A percentile compares a stretch with the other conserved stretches of the same genome.
Conservation (phyloP, 2,113 vertebrate species). For the Rattus norvegicus region DNA sequence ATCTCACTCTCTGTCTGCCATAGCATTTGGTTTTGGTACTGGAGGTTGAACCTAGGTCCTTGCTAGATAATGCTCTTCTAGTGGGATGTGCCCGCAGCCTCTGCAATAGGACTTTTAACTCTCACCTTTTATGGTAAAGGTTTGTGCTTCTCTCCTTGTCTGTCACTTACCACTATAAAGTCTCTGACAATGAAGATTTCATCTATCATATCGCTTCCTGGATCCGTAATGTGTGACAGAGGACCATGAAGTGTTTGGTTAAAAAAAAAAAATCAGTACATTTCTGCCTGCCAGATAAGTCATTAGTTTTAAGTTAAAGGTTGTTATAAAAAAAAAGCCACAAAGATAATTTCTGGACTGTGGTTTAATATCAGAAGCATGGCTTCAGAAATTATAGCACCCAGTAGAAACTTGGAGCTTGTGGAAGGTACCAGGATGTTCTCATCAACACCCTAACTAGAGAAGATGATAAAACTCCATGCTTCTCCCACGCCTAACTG, state of each 20-base stretch:
- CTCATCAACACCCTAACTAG: background rate
- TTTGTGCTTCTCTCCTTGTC: background rate
- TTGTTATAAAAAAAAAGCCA: background rate
- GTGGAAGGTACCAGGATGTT: background rate
- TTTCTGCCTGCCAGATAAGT: background rate
- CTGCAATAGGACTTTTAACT: background rate
- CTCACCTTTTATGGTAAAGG: background rate
- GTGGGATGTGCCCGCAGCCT: no score
- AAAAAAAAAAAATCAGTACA: background rate
- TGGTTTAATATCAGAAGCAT: background rate
- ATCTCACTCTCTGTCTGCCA: rapidly evolving
- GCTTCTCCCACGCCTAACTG: rapidly evolving
- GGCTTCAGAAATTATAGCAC: background rate
- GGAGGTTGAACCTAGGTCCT: background rate
- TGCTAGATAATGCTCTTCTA: background rate
- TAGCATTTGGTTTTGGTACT: rapidly evolving
- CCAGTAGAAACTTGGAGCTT: background rate
- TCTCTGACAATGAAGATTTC: background rate
- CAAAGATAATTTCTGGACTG: background rate
- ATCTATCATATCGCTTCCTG: background rate
- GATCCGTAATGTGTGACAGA: background rate
- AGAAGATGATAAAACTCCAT: background rate
- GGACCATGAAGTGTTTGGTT: background rate
- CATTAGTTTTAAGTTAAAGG: background rate
- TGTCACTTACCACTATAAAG: background rate